Evolutionary conservation across 2,888 invertebrate genomes (phyloP).

Genomic region (Drosophila recens): DNA sequence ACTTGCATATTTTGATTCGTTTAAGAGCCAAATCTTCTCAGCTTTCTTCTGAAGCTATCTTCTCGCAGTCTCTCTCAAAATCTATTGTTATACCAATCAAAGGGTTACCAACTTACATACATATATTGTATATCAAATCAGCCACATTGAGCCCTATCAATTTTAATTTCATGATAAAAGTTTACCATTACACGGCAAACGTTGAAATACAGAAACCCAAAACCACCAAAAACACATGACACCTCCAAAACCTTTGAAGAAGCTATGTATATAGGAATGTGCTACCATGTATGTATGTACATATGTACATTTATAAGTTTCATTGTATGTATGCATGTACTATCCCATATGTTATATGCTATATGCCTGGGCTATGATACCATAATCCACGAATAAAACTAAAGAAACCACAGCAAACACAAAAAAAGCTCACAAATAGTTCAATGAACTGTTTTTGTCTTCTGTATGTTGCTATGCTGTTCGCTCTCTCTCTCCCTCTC

Average conservation of each 20-base stretch:
- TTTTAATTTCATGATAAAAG: constrained; percentile 71
- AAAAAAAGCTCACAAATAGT: constrained; percentile 81
- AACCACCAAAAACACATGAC: constrained; percentile 55
- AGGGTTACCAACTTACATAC: neutral
- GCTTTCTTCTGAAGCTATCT: constrained; percentile 41
- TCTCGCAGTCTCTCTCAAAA: neutral
- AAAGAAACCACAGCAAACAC: constrained; percentile 76
- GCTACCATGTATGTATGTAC: constrained; percentile 4
- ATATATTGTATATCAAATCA: constrained; percentile 19
- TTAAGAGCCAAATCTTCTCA: neutral
- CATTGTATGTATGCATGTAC: constrained; percentile 22
- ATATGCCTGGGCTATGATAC: constrained; percentile 73
- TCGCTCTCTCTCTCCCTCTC: constrained; percentile 38
- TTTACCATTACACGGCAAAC: constrained; percentile 69
- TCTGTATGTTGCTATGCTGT: constrained; percentile 76
- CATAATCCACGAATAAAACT: constrained; percentile 82
- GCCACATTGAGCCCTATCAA: constrained; percentile 64
- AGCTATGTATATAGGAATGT: constrained; percentile 42
- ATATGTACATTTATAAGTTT: constrained; percentile 10
- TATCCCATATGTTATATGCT: constrained; percentile 54
- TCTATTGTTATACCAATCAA: neutral
- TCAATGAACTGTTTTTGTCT: constrained; percentile 79
- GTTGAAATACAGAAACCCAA: constrained; percentile 48
- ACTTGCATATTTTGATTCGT: constrained; percentile 43
- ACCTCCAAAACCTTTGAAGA: constrained; percentile 66